Evolutionary conservation across 2,113 vertebrate species (phyloP), one percentile per base, ranked within the genome.

Genomic region (Microcebus tavaratra): DNA sequence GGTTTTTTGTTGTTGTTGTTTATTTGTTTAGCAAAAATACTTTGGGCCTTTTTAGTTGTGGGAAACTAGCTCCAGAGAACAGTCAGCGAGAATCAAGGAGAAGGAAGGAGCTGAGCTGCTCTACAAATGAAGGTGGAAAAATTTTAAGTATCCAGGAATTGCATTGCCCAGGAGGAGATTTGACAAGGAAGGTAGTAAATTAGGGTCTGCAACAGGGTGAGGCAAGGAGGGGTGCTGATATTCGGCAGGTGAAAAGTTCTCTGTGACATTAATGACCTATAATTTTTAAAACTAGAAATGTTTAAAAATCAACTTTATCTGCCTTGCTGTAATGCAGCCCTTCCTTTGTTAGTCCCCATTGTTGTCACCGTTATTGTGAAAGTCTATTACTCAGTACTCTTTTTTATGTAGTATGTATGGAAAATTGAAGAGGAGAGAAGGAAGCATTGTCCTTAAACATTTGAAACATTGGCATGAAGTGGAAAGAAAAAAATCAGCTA

Each of bases 251-350:
- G 65, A n/a, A 31, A n/a, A 3, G 6, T 39, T 65, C 65, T 88
- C 15, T 36, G 27, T 61, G 14, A 29, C 20, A 59, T 86, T 15
- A 29, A 39, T 21, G 20, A 63, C 17, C 14, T 81, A 23, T 8
- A 3, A 50, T 53, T 92, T 95, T 96, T 88, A 61, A 85, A 45
- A 95, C 92, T 1, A 94, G 29, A 61, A 25, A 68, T 57, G 20
- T 78, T 81, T 68, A 39, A 63, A 90, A 83, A 84, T 90, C n/a
- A 79, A 4, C 75, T 73, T 87, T 34, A 73, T 25, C n/a, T 61
- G 59, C 17, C 72, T 94, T 88, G 2, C 42, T 70, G 5, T 50
- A 53, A 65, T 20, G 11, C 55, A 82, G 55, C 31, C 5, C 39
- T 82, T 39, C 31, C 17, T 42, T 95, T 48, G 1, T 87, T 75